These are phyloP conservation scores for Spodoptera litura DNA, from an alignment of 1,140 invertebrate genomes.

Conservation along the genomic window DNA sequence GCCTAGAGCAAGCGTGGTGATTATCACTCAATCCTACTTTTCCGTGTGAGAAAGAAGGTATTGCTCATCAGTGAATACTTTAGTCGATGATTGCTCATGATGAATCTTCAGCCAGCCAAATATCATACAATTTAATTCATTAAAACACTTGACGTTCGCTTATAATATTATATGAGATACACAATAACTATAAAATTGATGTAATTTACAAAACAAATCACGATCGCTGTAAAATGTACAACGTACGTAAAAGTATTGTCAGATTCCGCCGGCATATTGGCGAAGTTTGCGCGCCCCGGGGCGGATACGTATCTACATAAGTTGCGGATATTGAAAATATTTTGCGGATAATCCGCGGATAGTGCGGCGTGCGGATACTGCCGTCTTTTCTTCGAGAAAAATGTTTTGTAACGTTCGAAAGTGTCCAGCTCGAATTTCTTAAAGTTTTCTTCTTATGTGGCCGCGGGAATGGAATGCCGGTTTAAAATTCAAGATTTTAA, in stretches of 20 bases:
- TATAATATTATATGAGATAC: background rate
- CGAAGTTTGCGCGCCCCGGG: conserved; percentile 39
- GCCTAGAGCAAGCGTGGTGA: too few species aligned
- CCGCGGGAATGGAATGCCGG: background rate
- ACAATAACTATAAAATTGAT: background rate
- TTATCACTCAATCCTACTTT: too few species aligned
- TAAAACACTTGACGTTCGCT: too few species aligned
- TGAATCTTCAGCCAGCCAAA: too few species aligned
- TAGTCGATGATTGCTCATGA: too few species aligned
- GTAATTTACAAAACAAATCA: conserved; percentile 42
- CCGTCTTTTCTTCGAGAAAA: conserved; percentile 37
- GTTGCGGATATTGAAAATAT: conserved; percentile 68
- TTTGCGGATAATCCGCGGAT: conserved; percentile 63
- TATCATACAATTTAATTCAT: too few species aligned
- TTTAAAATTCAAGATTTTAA: conserved; percentile 24
- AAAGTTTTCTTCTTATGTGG: conserved; percentile 6
- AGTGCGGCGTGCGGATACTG: conserved; percentile 36
- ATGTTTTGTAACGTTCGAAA: conserved; percentile 52
- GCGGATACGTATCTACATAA: conserved; percentile 50
- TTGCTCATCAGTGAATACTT: too few species aligned
- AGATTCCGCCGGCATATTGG: conserved; percentile 38
- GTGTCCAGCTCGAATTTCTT: conserved; percentile 45
- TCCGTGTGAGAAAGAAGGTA: too few species aligned
- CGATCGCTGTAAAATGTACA: conserved; percentile 41
- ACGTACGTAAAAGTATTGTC: conserved; percentile 40